Percentiles rank a stretch among this genome's conserved stretches.
phyloP scores from a whole-genome alignment of 92 coral and sea anemone genomes.

The Metridium senile region DNA sequence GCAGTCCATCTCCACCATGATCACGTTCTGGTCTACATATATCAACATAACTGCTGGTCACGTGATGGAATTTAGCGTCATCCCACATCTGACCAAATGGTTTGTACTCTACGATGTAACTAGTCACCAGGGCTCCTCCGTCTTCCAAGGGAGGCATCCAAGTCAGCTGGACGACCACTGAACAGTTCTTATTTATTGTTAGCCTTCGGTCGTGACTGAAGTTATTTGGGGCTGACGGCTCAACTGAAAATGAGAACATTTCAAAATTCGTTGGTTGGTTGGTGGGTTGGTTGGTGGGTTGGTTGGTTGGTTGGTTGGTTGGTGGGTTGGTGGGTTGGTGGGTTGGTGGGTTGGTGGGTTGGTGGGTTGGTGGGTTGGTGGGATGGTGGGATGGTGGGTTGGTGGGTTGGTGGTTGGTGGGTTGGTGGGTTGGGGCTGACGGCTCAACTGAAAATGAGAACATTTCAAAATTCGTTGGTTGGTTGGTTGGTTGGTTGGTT shows the following conservation, averaged over 20 bases:
- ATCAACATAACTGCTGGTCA: constrained; percentile 21
- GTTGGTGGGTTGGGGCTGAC: constrained; percentile 66
- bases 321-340: too few relatives aligned
- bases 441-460: constrained; percentile 46
- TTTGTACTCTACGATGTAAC: constrained; percentile 54
- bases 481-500: too few relatives aligned
- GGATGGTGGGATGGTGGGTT: too few relatives aligned
- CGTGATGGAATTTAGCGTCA: constrained; percentile 6
- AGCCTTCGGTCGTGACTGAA: constrained; percentile 36
- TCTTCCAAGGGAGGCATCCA: constrained; percentile 57
- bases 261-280: too few relatives aligned
- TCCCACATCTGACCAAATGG: constrained; percentile 41
- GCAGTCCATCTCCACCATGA: constrained; percentile 39
- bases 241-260: constrained; percentile 34
- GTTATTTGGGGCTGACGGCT: constrained; percentile 62
- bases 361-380: too few relatives aligned
- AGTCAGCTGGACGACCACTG: constrained; percentile 25
- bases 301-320: too few relatives aligned
- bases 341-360: too few relatives aligned
- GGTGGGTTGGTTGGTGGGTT: too few relatives aligned
- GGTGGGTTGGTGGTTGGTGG: too few relatives aligned
- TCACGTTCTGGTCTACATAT: constrained; percentile 50
- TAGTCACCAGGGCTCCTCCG: constrained; percentile 51
- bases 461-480: too few relatives aligned
- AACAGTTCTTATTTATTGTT: constrained; percentile 20